Evolutionary conservation across 1,140 invertebrate species (phyloP).

Genomic region (Pogonomyrmex barbatus): DNA sequence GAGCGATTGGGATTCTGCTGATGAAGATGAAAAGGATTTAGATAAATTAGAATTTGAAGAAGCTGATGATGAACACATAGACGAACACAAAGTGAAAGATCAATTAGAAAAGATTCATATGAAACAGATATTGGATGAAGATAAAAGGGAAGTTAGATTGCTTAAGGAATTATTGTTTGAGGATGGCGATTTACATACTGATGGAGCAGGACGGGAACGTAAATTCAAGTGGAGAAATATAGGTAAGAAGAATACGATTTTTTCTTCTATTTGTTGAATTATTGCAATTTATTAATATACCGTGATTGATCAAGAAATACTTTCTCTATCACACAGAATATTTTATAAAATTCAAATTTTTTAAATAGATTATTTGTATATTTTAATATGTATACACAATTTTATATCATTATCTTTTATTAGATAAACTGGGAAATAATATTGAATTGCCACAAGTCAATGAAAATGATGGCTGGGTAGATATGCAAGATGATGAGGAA

Average conservation of each 20-base stretch:
- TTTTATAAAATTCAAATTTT: background rate
- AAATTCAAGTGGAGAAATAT: constrained; percentile 94
- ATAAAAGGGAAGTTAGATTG: constrained; percentile 91
- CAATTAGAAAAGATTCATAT: constrained; percentile 91
- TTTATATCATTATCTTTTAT: constrained; percentile 46
- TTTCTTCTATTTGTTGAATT: constrained; percentile 1
- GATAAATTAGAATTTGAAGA: constrained; percentile 92
- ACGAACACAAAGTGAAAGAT: constrained; percentile 88
- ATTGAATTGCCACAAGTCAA: constrained; percentile 75
- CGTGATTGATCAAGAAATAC: background rate
- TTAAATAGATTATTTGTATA: constrained; percentile 16
- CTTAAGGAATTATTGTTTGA: constrained; percentile 94
- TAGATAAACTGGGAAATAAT: constrained; percentile 80
- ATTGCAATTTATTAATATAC: constrained; percentile 57
- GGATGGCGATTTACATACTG: constrained; percentile 93
- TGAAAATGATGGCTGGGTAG: constrained; percentile 84
- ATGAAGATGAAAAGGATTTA: constrained; percentile 91
- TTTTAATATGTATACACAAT: background rate
- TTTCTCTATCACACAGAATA: background rate
- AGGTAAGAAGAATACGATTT: constrained; percentile 84
- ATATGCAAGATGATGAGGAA: constrained; percentile 88
- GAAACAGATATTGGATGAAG: constrained; percentile 92
- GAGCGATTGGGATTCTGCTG: constrained; percentile 92
- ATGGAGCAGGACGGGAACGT: constrained; percentile 90
- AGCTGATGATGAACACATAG: constrained; percentile 92